A percentile compares a stretch with the other conserved stretches of the same genome.
phyloP scores from a whole-genome alignment of 2,888 invertebrate species.

The Limnephilus auricula region DNA sequence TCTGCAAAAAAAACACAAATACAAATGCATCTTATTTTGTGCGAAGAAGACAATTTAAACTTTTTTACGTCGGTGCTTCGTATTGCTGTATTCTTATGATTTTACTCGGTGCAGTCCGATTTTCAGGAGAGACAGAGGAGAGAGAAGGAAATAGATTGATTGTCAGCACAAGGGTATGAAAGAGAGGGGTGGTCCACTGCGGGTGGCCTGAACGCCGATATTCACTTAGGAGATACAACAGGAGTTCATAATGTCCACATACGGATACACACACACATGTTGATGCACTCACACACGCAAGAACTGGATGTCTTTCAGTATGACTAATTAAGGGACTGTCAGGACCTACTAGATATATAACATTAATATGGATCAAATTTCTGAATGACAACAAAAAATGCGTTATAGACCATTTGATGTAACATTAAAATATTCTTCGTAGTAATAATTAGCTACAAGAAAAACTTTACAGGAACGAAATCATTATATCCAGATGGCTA shows the following conservation, averaged over 20 bases:
- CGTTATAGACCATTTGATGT: not conserved
- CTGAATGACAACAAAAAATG: not conserved
- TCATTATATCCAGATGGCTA: no score
- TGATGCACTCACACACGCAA: not conserved
- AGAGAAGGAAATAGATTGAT: slow-evolving; percentile 43
- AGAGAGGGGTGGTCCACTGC: slow-evolving; percentile 48
- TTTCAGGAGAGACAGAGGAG: slow-evolving; percentile 21
- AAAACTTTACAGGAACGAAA: not conserved
- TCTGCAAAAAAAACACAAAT: not conserved
- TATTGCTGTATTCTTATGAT: slow-evolving; percentile 7
- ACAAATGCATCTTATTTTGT: not conserved
- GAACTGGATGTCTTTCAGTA: slow-evolving; percentile 3
- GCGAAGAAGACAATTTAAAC: not conserved
- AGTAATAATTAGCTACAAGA: not conserved
- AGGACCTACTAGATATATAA: not conserved
- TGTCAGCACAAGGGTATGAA: slow-evolving; percentile 5
- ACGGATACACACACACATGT: slow-evolving; percentile 5
- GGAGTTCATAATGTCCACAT: slow-evolving; percentile 46
- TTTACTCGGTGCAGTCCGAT: slow-evolving; percentile 6
- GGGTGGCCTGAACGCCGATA: slow-evolving; percentile 47
- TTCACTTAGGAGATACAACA: slow-evolving; percentile 49
- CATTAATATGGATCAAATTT: not conserved
- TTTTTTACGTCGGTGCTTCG: slow-evolving; percentile 5
- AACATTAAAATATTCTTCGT: not conserved
- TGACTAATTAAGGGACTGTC: not conserved